Percentiles rank a stretch among this genome's conserved stretches.
phyloP scores from a whole-genome alignment of 2,797 vertebrate species.

The Arvicola amphibius region DNA sequence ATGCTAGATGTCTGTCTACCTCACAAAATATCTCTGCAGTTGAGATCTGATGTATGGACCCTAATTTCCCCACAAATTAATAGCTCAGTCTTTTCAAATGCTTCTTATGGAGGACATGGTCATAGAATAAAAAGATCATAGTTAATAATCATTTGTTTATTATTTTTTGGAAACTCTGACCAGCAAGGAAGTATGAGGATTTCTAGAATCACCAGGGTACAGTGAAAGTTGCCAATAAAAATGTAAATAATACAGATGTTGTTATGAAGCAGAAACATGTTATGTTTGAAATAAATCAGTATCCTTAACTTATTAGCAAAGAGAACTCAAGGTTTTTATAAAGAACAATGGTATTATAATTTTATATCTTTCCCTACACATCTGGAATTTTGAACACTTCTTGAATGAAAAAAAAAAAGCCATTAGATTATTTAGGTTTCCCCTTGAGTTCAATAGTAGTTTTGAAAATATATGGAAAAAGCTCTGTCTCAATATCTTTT shows the following conservation, averaged over 20 bases:
- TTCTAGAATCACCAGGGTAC: constrained; percentile 85
- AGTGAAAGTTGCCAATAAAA: constrained; percentile 88
- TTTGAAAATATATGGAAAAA: constrained; percentile 80
- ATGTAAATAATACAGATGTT: constrained; percentile 88
- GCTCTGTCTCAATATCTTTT: constrained; percentile 64
- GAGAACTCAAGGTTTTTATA: constrained; percentile 79
- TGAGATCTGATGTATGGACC: constrained; percentile 43
- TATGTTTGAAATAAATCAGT: constrained; percentile 85
- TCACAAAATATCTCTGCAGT: constrained; percentile 47
- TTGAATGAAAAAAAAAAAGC: constrained; percentile 63
- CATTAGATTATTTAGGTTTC: constrained; percentile 73
- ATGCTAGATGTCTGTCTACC: constrained; percentile 24
- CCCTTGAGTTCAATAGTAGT: constrained; percentile 78
- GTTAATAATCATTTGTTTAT: constrained; percentile 86
- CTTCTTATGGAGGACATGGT: constrained; percentile 71
- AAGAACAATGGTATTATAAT: constrained; percentile 73
- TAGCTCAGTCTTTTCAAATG: constrained; percentile 60
- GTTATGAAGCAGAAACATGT: constrained; percentile 87
- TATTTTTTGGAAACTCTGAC: constrained; percentile 87
- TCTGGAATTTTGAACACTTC: constrained; percentile 76
- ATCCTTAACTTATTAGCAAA: constrained; percentile 84
- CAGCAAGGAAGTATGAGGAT: constrained; percentile 85
- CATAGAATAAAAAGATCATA: constrained; percentile 84
- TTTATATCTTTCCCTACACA: constrained; percentile 80
- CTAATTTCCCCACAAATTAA: constrained; percentile 59